Evolutionary conservation across 2,888 invertebrate species (phyloP).

Genomic region (Folsomia manolachei): DNA sequence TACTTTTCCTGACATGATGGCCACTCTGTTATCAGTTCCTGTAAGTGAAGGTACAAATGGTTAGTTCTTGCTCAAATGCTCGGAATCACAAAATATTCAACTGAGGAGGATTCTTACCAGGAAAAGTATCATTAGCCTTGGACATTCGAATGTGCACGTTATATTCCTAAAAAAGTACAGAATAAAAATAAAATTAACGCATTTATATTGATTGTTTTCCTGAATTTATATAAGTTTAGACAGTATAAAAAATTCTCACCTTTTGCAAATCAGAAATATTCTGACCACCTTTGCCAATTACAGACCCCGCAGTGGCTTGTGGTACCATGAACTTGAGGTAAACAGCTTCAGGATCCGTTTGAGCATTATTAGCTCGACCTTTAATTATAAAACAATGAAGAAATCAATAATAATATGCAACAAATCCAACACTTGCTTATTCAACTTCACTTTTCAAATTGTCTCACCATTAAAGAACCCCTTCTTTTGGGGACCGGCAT

Average conservation of each 20-base stretch:
- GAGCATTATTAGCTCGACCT: background rate
- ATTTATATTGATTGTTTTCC: no score
- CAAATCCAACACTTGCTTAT: no score
- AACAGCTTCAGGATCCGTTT: conserved; percentile 48
- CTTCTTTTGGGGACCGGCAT: conserved; percentile 45
- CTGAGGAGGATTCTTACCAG: conserved; percentile 36
- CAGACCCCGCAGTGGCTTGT: conserved; percentile 49
- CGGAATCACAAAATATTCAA: background rate
- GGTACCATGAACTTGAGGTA: conserved; percentile 50
- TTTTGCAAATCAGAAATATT: conserved; percentile 50
- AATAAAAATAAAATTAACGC: no score
- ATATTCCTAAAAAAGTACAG: no score
- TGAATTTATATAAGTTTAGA: no score
- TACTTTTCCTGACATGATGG: conserved; percentile 50
- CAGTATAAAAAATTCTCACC: no score
- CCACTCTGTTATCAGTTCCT: conserved; percentile 46
- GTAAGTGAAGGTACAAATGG: background rate
- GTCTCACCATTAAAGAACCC: conserved; percentile 47
- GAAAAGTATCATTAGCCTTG: conserved; percentile 50
- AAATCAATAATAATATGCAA: no score
- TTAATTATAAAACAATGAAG: no score
- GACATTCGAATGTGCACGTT: conserved; percentile 50
- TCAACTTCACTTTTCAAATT: background rate
- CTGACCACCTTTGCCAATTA: conserved; percentile 50
- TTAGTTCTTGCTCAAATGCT: background rate